phyloP scores from a whole-genome alignment of 1,140 invertebrate species.

The Drosophila orosa region DNA sequence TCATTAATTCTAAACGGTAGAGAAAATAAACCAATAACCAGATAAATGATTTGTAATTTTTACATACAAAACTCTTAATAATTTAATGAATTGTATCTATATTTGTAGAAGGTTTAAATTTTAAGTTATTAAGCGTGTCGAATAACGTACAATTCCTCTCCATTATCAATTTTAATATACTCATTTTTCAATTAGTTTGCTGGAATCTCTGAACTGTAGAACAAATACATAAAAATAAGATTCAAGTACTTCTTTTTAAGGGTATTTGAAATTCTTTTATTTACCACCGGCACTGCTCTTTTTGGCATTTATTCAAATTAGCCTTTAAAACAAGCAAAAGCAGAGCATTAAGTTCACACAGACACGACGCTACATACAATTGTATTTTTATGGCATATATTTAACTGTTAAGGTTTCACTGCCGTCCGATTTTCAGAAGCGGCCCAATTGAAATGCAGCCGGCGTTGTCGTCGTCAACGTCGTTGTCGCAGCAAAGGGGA shows the following conservation, averaged over 20 bases:
- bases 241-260: neutral
- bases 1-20: too few species aligned
- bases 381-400: conserved; percentile 49
- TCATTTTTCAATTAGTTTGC: neutral
- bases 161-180: neutral
- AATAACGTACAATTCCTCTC: too few species aligned
- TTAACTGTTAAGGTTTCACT: conserved; percentile 59
- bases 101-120: too few species aligned
- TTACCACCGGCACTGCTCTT: neutral
- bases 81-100: too few species aligned
- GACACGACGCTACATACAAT: conserved; percentile 17
- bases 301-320: conserved; percentile 67
- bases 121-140: too few species aligned
- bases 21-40: too few species aligned
- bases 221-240: neutral
- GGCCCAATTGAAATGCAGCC: conserved; percentile 64
- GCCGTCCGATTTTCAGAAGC: conserved; percentile 11
- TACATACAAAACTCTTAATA: too few species aligned
- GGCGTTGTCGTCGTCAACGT: conserved; percentile 16
- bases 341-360: conserved; percentile 48
- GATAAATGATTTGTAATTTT: too few species aligned
- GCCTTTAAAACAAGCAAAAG: conserved; percentile 51
- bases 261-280: conserved; percentile 1
- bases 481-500: conserved; percentile 24
- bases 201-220: neutral